Evolutionary conservation across 2,113 vertebrate genomes (phyloP).

Genomic region (Zosterops lateralis): DNA sequence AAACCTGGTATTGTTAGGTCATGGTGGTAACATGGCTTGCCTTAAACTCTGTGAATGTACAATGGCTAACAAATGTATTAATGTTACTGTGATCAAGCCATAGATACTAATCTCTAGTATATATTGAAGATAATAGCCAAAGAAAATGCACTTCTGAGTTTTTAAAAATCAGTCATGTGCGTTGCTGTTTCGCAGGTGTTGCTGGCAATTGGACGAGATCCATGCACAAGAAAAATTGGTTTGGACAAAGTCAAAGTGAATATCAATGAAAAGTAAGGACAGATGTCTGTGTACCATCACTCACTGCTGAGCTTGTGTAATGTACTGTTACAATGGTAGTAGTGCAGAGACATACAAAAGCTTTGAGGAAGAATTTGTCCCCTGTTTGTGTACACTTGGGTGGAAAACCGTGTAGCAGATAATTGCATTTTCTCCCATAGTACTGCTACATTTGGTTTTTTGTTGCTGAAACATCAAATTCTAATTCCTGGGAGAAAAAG

Average conservation of each 20-base stretch:
- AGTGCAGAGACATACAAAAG: neutral
- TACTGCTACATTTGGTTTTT: neutral
- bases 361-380: neutral
- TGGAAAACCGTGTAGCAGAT: neutral
- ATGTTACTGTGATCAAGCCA: neutral
- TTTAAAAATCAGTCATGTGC: neutral
- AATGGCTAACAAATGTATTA: neutral
- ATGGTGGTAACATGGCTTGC: neutral
- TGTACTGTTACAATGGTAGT: neutral
- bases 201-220: conserved; percentile 80
- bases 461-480: neutral
- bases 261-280: conserved; percentile 80
- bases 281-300: neutral
- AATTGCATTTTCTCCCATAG: neutral
- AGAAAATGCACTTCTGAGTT: neutral
- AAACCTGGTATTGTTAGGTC: neutral
- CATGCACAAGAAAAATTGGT: conserved; percentile 79
- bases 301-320: neutral
- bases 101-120: neutral
- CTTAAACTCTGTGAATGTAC: neutral
- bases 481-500: neutral
- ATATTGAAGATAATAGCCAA: neutral
- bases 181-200: conserved; percentile 75
- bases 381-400: neutral
- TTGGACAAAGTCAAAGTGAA: conserved; percentile 81